A percentile compares a stretch with the other conserved stretches of the same genome.
Conservation (phyloP, 2,888 invertebrate genomes). For the Calameuta idolon region DNA sequence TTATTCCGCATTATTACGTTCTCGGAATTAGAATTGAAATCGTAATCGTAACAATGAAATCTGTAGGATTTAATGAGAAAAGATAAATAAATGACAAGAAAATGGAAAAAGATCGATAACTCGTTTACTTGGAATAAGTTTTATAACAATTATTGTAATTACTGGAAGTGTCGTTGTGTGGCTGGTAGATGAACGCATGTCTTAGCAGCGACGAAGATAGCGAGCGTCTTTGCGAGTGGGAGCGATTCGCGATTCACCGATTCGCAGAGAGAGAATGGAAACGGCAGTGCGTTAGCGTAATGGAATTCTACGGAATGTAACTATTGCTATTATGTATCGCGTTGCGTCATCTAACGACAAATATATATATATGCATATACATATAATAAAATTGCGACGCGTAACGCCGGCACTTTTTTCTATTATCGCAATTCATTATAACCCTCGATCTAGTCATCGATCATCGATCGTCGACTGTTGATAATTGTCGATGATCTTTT, state of each 20-base stretch:
- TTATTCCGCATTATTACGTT: too few relatives aligned
- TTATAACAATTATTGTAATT: slow-evolving; percentile 1
- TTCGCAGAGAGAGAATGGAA: not conserved
- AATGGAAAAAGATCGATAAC: not conserved
- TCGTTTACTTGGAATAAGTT: not conserved
- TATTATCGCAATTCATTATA: not conserved
- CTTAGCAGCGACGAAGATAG: not conserved
- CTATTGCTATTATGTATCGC: slow-evolving; percentile 18
- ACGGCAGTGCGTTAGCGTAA: slow-evolving; percentile 41
- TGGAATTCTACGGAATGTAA: slow-evolving; percentile 54
- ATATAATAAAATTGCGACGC: slow-evolving; percentile 11
- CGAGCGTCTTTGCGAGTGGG: not conserved
- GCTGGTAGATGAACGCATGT: not conserved
- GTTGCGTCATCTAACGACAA: not conserved
- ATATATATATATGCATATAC: not conserved
- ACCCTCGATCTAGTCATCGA: not conserved
- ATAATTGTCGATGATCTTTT: not conserved
- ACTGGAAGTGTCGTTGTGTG: not conserved
- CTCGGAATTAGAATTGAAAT: not conserved
- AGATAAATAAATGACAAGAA: not conserved
- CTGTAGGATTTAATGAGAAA: not conserved
- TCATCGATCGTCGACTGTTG: not conserved
- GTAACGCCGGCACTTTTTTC: slow-evolving; percentile 22
- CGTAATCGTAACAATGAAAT: not conserved
- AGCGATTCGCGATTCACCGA: slow-evolving; percentile 1